A percentile compares a stretch with the other conserved stretches of the same genome.
Conservation (phyloP, 2,797 vertebrate genomes). For the Anguilla marmorata region DNA sequence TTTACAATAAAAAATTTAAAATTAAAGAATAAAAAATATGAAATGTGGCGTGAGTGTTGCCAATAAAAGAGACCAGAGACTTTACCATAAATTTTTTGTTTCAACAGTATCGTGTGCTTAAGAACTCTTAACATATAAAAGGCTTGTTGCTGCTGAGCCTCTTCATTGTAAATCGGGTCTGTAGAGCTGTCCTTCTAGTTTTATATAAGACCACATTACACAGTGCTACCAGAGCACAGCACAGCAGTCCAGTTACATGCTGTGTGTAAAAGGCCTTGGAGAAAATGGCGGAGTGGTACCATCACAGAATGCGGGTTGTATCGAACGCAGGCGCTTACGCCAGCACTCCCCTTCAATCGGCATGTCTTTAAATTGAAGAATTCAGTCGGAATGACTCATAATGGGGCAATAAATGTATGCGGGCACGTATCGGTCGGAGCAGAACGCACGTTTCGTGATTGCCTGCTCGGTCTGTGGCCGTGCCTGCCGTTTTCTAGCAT, state of each 20-base stretch:
- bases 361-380: not conserved
- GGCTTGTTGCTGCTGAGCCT: no score
- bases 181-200: not conserved
- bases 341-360: not conserved
- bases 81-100: slow-evolving; percentile 22
- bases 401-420: not conserved
- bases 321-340: not conserved
- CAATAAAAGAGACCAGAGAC: not conserved
- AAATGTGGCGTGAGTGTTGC: not conserved
- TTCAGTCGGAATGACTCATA: not conserved
- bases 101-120: not conserved
- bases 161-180: no score
- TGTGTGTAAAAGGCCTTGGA: not conserved
- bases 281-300: not conserved
- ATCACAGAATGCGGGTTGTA: not conserved
- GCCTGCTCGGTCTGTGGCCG: not conserved
- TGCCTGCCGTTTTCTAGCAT: slow-evolving; percentile 38
- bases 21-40: not conserved
- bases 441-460: slow-evolving; percentile 6
- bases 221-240: not conserved
- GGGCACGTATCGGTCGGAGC: not conserved
- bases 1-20: not conserved
- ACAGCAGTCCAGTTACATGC: not conserved
- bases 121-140: slow-evolving; percentile 12
- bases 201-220: not conserved